Evolutionary conservation across 1,140 invertebrate species (phyloP), one percentile per base, ranked within the genome.

Genomic region (Sesamia nonagrioides): DNA sequence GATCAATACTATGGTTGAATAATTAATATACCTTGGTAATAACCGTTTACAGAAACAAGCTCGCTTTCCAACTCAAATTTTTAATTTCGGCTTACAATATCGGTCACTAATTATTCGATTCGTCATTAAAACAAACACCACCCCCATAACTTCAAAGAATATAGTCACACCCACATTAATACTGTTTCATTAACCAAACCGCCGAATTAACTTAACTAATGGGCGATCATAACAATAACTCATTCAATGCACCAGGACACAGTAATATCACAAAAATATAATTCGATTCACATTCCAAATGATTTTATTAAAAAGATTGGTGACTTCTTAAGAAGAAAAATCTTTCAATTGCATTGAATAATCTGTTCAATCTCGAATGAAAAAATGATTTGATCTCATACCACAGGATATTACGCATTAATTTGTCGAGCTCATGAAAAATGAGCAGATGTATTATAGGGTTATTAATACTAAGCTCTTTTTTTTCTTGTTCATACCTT

Each of bases 271-370:
- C 69, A 21, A 33, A 18, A 54, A 72, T 17, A 56, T 40, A 56
- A 72, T 54, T 52, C 50, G 27, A 54, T 72, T 72, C 33, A 72
- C 17, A 45, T 54, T 72, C 33, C 13, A 72, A 72, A 52, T 45
- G 69, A 72, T 54, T 56, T 56, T 54, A 72, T 72, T 72, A 54
- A 33, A 54, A 54, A 76, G 74, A 76, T 76, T 37, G 60, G 74
- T 76, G 60, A 52, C 27, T 27, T 76, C 58, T 37, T 76, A 76
- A 75, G 54, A 75, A 35, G 72, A 75, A 76, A 76, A 63, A 66
- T 76, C 48, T 33, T 40, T 54, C 74, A 66, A 66, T 76, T 66
- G 74, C 74, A 63, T 63, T 76, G 74, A 76, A 48, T 76, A 66
- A 76, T 66, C 58, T 52, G 27, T 66, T 76, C 45, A 61, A 75